Conservation (phyloP, 2,797 vertebrate species). For the Dryobates pubescens region DNA sequence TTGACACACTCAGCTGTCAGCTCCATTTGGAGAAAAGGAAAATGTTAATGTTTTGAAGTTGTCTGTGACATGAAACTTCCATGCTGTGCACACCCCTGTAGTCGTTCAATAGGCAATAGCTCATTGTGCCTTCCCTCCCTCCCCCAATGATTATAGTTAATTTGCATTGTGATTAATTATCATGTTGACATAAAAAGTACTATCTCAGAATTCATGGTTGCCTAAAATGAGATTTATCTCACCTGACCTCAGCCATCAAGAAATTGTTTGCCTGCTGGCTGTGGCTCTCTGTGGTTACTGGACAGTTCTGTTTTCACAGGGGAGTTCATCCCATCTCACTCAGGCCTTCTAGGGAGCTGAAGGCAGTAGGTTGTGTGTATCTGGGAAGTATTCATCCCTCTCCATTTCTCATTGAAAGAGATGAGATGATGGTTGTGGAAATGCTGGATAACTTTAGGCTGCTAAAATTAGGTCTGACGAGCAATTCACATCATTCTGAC, state of each 20-base stretch:
- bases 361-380: neutral
- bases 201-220: neutral
- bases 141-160: neutral
- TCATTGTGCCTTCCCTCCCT: neutral
- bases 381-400: constrained; percentile 10
- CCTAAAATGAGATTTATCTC: neutral
- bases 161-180: constrained; percentile 30
- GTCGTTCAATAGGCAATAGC: neutral
- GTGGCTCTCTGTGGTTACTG: neutral
- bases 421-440: constrained; percentile 9
- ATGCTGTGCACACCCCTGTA: neutral
- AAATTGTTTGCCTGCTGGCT: neutral
- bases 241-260: neutral
- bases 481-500: constrained; percentile 49
- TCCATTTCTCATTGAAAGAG: neutral
- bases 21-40: neutral
- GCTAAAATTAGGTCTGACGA: constrained; percentile 63
- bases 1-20: neutral
- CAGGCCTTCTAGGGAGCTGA: neutral
- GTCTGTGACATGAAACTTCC: neutral
- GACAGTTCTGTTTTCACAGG: neutral
- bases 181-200: neutral
- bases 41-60: neutral
- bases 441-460: constrained; percentile 19
- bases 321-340: neutral